Base-by-base conservation (phyloP, 2,113 vertebrate species). In the Paramormyrops kingsleyae region DNA sequence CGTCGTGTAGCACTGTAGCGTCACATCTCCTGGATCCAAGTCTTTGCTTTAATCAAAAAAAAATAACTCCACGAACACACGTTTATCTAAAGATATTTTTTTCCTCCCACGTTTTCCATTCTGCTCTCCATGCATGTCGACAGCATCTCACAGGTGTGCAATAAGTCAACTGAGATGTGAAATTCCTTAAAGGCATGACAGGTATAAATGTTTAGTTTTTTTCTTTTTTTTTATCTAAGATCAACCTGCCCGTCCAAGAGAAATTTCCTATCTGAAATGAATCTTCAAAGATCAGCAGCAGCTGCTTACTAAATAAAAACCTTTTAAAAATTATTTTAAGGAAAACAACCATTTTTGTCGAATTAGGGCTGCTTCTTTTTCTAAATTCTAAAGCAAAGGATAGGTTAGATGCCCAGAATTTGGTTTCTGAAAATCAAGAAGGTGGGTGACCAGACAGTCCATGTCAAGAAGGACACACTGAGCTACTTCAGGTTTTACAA, bases 121-220 rank as follows among this genome's bases (percentile, higher is more conserved):
- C 42, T n/a, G 83, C 44, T 47, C 44, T 84, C 35, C 31, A 13
- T 84, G 39, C 83, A 84, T 47, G 44, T 44, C 39, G 44, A 84
- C 7, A 47, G 39, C 8, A 0, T 46, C 83, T 84, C 39, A 42
- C 44, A 47, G 21, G 83, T 84, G 44, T 84, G 83, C 24, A 84
- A 84, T 84, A 84, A 84, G 24, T 84, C 83, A 44, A 24, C 83
- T n/a, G 83, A 84, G 39, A 84, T 47, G 83, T 24, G 83, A 47
- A 47, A 47, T 42, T 80, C 74, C 31, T 80, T 80, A 47, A 84
- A 84, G 83, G 42, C 21, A 24, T 47, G 83, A 84, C 24, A 5
- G 35, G 5, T 4, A 35, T 87, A 31, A 31, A 46, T 27, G 27
- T 35, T 87, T 50, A 5, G 1, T 35, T 87, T 50, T 50, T 27